phyloP scores from a whole-genome alignment of 2,113 vertebrate genomes.

The Myrmecobius fasciatus region DNA sequence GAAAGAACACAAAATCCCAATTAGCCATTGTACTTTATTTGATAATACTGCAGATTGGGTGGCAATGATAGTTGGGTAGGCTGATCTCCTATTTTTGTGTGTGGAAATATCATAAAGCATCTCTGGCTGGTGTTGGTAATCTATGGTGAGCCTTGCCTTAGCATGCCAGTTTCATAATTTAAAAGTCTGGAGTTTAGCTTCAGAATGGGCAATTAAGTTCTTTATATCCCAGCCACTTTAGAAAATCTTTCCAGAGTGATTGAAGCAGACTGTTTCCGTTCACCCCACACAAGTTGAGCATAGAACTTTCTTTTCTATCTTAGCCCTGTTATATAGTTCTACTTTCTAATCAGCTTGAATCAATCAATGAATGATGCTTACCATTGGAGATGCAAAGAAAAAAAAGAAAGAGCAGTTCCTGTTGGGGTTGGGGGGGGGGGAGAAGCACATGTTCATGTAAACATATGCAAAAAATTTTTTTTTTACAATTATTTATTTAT shows the following conservation, averaged over 20 bases:
- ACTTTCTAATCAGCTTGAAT: not conserved
- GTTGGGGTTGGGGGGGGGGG: too few relatives aligned
- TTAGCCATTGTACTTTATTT: not conserved
- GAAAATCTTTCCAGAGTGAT: not conserved
- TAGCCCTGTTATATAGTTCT: not conserved
- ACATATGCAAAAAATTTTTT: not conserved
- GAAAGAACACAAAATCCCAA: rapidly evolving
- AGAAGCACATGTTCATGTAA: not conserved
- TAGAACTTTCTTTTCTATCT: too few relatives aligned
- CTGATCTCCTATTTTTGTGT: not conserved
- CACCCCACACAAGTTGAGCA: rapidly evolving
- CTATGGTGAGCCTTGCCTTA: not conserved
- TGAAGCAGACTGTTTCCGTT: not conserved
- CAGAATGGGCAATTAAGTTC: not conserved
- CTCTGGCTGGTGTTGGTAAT: not conserved
- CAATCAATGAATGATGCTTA: not conserved
- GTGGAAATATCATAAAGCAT: not conserved
- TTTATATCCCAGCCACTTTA: not conserved
- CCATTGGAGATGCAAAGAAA: too few relatives aligned
- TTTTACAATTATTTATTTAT: too few relatives aligned
- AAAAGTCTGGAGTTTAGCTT: too few relatives aligned
- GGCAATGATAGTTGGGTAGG: not conserved
- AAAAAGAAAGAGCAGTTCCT: too few relatives aligned
- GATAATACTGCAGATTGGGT: not conserved
- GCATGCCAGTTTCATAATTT: not conserved